Conservation (phyloP, 2,113 vertebrate species). For the Aix galericulata region DNA sequence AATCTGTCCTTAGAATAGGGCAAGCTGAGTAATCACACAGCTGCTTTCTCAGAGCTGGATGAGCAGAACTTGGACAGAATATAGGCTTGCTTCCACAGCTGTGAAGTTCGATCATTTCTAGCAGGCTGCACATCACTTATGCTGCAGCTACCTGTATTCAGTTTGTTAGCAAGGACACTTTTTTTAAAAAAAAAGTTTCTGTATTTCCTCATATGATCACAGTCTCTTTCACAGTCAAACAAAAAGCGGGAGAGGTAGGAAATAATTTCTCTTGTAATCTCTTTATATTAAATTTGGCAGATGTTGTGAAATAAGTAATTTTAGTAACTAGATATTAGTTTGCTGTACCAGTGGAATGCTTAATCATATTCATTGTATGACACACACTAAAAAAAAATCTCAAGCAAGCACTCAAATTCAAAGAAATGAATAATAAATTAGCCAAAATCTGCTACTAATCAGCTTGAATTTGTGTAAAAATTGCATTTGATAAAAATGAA, state of each 20-base stretch:
- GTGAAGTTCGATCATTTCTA: not conserved
- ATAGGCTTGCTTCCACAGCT: slow-evolving; percentile 40
- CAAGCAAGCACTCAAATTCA: slow-evolving; percentile 23
- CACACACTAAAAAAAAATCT: not conserved
- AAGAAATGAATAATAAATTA: not conserved
- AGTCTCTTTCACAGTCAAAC: not conserved
- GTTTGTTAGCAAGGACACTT: slow-evolving; percentile 5
- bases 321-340: slow-evolving; percentile 37
- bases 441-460: not conserved
- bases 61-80: not conserved
- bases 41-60: slow-evolving; percentile 46
- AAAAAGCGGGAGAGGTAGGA: not conserved
- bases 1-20: not conserved
- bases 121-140: slow-evolving; percentile 4
- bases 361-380: slow-evolving; percentile 21
- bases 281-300: slow-evolving; percentile 46
- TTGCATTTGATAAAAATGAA: not conserved
- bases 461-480: slow-evolving; percentile 23
- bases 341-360: slow-evolving; percentile 2
- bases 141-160: not conserved
- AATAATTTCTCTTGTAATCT: slow-evolving; percentile 11
- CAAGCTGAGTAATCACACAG: slow-evolving; percentile 44
- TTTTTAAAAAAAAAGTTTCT: not conserved
- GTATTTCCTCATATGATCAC: not conserved
- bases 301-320: slow-evolving; percentile 9